Base-by-base conservation (phyloP, 2,113 vertebrate species). In the Cettia cetti region DNA sequence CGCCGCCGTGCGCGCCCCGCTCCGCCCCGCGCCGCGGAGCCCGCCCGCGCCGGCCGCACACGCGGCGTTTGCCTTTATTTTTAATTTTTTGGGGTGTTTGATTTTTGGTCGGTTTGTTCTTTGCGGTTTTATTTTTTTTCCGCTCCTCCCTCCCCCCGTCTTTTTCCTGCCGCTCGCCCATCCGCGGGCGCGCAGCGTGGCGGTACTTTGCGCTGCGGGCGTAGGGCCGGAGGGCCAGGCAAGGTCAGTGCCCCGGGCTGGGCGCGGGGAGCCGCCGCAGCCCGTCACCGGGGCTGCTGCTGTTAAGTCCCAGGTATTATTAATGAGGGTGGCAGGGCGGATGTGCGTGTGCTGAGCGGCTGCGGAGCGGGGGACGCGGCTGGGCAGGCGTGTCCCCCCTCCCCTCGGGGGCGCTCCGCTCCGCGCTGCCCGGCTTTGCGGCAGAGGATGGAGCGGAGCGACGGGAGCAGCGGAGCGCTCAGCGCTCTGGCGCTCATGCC, bases 101-200 rank as follows among this genome's bases (percentile, higher is more conserved):
- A 11, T 54, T 56, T 33, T 50, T 9, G 16, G 4, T 15, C 11
- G 16, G 27, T 63, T 63, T 7, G 8, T 13, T 13, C 27, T 49
- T 23, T 60, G 44, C 14, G 50, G 37, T 20, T 33, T 33, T 45
- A 9, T 6, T 10, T 49, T 31, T n/a, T 24, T 33, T 11, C 4
- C 8, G 18, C 16, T 10, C 6, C 49, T 11, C 7, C 12, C 7
- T 0, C 4, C 22, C 53, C 11, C 21, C 8, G 45, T 19, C 9
- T 37, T 44, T 8, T 33, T 37, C 18, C 8, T 54, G n/a, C 26
- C 16, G 7, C n/a, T 78, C 27, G 11, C 23, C 31, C 37, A 13
- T 60, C 66, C 56, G 77, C 72, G 82, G 77, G 35, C 76, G 80
- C 84, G 52, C 64, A 85, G 54, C 20, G 39, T 26, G 13, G 64